phyloP scores from a whole-genome alignment of 2,888 invertebrate species.

The Polyommatus iphigenia region DNA sequence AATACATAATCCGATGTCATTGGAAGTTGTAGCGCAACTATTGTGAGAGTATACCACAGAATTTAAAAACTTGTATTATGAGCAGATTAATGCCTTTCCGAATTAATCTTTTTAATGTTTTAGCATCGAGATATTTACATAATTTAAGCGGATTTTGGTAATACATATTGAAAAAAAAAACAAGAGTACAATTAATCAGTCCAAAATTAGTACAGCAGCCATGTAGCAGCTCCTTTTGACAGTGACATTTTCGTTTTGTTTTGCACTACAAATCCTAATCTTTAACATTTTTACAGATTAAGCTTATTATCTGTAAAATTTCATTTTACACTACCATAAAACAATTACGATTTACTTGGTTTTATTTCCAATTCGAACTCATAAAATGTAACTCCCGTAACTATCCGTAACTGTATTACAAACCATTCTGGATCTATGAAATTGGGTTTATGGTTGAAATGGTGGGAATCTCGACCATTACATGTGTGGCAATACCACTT shows the following conservation, averaged over 20 bases:
- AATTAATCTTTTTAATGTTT: constrained; percentile 40
- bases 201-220: neutral
- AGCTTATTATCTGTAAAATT: neutral
- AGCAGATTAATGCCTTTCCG: constrained; percentile 53
- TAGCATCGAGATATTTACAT: constrained; percentile 37
- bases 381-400: constrained; percentile 23
- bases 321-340: neutral
- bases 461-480: constrained; percentile 18
- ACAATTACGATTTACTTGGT: neutral
- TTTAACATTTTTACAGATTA: neutral
- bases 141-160: neutral
- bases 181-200: neutral
- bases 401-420: constrained; percentile 21
- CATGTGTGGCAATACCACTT: constrained; percentile 8
- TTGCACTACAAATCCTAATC: no score
- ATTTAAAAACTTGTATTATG: constrained; percentile 57
- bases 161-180: neutral
- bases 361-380: neutral
- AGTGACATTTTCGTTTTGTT: no score
- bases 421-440: constrained; percentile 24
- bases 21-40: constrained; percentile 28
- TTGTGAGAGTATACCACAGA: constrained; percentile 44
- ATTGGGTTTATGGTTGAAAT: constrained; percentile 11
- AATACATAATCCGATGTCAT: constrained; percentile 15
- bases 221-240: no score